Base-by-base conservation (phyloP, 2,888 invertebrate species). In the Germaria angustata region DNA sequence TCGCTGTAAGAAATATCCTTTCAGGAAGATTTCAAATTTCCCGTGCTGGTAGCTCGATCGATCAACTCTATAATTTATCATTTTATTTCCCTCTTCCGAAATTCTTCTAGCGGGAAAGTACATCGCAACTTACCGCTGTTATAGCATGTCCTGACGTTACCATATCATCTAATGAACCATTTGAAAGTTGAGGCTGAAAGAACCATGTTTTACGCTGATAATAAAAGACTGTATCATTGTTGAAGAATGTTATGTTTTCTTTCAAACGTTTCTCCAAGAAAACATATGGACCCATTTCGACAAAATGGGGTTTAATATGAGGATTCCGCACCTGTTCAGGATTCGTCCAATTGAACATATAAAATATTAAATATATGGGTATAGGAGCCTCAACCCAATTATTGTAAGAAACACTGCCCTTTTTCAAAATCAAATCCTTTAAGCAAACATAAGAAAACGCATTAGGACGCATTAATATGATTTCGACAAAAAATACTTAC, bases 371-470 rank as follows among this genome's bases (percentile, higher is more conserved):
- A 88, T 95, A 96, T 93, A 97, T 95, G 0, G 96, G 96, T 81
- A 97, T 94, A 0, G 97, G 96, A 0, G 96, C 95, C 87, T 95
- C 94, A 83, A 93, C 92, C 97, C 97, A 98, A 85, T 95, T 93
- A 0, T 92, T 89, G 89, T 93, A 97, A 32, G 94, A 94, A 77
- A 91, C 92, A 0, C 96, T 95, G 4, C 92, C 91, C 0, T 92
- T 91, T 20, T 94, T 91, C 39, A 96, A 88, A 9, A 92, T 91
- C 87, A 96, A 92, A 92, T 95, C 92, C 95, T 96, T 57, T 0
- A 15, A 66, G 59, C 34, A 36, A 73, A 39, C 3, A 28, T 28
- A 28, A 3, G 28, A 28, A 6, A 5, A 28, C 28, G 28, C 28
- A 28, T 28, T 28, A 28, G n/a, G n/a, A n/a, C 28, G 6, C 3